These are phyloP conservation scores for Paedocypris micromegethes DNA, from an alignment of 2,797 vertebrate genomes.

Conservation along the genomic window DNA sequence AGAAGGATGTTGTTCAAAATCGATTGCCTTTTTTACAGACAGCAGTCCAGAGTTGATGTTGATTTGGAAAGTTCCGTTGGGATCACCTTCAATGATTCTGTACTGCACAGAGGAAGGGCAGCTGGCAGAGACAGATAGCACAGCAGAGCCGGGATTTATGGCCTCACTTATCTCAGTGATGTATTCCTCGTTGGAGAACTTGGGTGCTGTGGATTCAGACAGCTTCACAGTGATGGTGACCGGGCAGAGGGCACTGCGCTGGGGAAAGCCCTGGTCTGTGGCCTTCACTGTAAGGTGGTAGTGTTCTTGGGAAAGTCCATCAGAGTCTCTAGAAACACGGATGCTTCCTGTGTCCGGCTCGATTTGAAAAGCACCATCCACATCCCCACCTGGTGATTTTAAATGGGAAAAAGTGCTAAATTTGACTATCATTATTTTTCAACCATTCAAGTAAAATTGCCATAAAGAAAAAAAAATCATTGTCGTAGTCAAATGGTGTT, in stretches of 20 bases:
- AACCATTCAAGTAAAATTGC: slow-evolving; percentile 9
- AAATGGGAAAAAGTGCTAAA: slow-evolving; percentile 20
- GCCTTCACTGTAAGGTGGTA: slow-evolving; percentile 84
- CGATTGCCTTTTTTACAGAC: slow-evolving; percentile 71
- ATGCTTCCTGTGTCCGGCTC: slow-evolving; percentile 76
- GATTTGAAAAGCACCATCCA: slow-evolving; percentile 78
- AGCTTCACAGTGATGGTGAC: slow-evolving; percentile 71
- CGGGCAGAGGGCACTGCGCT: slow-evolving; percentile 75
- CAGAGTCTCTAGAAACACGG: slow-evolving; percentile 69
- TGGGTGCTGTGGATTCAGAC: slow-evolving; percentile 79
- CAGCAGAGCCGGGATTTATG: slow-evolving; percentile 67
- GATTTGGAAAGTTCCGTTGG: slow-evolving; percentile 76
- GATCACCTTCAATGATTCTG: slow-evolving; percentile 80
- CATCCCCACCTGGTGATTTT: slow-evolving; percentile 71
- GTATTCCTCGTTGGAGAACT: slow-evolving; percentile 79
- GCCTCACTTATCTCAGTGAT: slow-evolving; percentile 85
- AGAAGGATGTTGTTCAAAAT: slow-evolving; percentile 79
- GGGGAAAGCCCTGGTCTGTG: slow-evolving; percentile 84
- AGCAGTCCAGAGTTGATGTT: slow-evolving; percentile 84
- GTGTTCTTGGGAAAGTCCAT: slow-evolving; percentile 66
- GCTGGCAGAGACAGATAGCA: slow-evolving; percentile 74
- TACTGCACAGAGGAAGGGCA: slow-evolving; percentile 82
- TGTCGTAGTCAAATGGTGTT: neutral
- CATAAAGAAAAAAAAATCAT: slow-evolving; percentile 15
- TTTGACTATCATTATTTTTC: neutral